Conservation (phyloP, 2,888 invertebrate genomes). For the Lacanobia oleracea region DNA sequence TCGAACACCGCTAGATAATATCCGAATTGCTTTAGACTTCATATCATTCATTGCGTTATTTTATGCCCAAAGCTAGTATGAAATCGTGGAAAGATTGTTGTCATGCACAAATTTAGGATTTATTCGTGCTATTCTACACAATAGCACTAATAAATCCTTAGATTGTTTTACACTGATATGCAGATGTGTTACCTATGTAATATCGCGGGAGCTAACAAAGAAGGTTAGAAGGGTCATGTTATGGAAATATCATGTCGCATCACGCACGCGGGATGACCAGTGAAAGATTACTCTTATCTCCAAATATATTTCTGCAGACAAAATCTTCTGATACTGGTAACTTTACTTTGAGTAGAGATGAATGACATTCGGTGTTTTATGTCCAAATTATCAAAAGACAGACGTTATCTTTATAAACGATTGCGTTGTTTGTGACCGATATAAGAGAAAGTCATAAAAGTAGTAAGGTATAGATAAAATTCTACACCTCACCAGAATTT, state of each 20-base stretch:
- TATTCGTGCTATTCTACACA: background rate
- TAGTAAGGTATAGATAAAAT: background rate
- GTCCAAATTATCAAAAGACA: constrained; percentile 37
- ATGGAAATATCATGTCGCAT: background rate
- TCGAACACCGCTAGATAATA: background rate
- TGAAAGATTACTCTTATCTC: constrained; percentile 12
- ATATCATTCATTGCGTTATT: background rate
- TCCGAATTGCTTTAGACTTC: background rate
- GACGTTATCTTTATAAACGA: constrained; percentile 56
- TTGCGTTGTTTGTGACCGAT: constrained; percentile 53
- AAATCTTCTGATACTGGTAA: constrained; percentile 1
- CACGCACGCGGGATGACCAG: background rate
- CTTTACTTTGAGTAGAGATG: background rate
- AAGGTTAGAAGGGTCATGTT: constrained; percentile 4
- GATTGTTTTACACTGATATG: background rate
- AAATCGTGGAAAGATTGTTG: background rate
- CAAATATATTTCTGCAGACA: constrained; percentile 4
- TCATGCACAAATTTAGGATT: constrained; percentile 10
- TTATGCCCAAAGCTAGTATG: too few relatives aligned
- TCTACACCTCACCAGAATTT: background rate
- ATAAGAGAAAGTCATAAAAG: constrained; percentile 10
- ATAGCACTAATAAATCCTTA: too few relatives aligned
- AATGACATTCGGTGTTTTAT: constrained; percentile 12
- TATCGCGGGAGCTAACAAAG: background rate
- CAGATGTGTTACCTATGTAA: background rate